phyloP scores from a whole-genome alignment of 2,113 vertebrate species.

The Progne subis region DNA sequence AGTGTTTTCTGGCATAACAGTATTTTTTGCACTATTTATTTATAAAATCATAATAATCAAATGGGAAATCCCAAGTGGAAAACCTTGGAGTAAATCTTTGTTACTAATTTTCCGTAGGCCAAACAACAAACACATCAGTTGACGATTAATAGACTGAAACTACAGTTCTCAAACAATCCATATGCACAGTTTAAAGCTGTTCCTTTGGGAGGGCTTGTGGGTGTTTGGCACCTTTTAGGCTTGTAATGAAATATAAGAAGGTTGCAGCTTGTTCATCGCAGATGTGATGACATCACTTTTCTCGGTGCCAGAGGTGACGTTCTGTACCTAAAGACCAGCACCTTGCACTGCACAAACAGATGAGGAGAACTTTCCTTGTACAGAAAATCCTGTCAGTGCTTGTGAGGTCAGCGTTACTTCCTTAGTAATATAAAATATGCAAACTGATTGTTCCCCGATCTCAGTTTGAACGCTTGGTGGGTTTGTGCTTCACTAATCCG shows the following conservation, averaged over 20 bases:
- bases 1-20: neutral
- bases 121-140: neutral
- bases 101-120: neutral
- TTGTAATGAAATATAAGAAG: neutral
- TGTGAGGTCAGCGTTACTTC: neutral
- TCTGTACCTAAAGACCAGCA: neutral
- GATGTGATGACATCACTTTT: neutral
- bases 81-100: neutral
- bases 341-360: neutral
- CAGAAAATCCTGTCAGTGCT: neutral
- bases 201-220: neutral
- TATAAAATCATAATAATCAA: neutral
- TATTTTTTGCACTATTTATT: neutral
- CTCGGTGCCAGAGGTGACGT: neutral
- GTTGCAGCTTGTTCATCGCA: neutral
- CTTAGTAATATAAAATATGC: constrained; percentile 39
- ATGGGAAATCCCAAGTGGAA: neutral
- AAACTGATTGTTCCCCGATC: constrained; percentile 20
- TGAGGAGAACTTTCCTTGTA: neutral
- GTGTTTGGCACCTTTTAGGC: neutral
- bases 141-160: neutral
- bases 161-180: neutral
- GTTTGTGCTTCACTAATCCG: constrained; percentile 30
- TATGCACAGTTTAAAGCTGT: neutral
- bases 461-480: constrained; percentile 23